phyloP scores from a whole-genome alignment of 1,140 invertebrate genomes.

The Drosophila equinoxialis region DNA sequence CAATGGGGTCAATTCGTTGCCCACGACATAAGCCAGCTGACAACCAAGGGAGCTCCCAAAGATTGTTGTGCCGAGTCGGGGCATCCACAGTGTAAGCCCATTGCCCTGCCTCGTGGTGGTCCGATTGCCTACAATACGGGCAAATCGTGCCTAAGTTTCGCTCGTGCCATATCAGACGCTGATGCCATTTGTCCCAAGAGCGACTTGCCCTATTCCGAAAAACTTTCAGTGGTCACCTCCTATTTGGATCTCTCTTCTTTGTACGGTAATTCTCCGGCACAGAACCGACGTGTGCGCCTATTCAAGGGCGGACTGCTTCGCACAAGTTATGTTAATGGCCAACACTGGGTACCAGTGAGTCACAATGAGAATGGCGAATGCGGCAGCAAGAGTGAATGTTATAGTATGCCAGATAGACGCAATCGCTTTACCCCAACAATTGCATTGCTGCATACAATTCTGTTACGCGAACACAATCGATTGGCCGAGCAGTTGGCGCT shows the following conservation, averaged over 20 bases:
- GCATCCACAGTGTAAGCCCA: slow-evolving; percentile 89
- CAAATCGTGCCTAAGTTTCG: slow-evolving; percentile 90
- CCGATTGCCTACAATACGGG: slow-evolving; percentile 87
- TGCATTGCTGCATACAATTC: slow-evolving; percentile 91
- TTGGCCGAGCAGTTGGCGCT: slow-evolving; percentile 88
- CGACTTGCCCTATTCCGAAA: slow-evolving; percentile 86
- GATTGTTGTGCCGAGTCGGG: slow-evolving; percentile 74
- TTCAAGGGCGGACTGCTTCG: slow-evolving; percentile 86
- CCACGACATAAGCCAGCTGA: slow-evolving; percentile 91
- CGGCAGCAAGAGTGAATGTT: slow-evolving; percentile 87
- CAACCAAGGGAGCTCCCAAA: slow-evolving; percentile 87
- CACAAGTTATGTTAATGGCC: slow-evolving; percentile 85
- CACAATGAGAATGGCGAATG: slow-evolving; percentile 87
- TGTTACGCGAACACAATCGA: slow-evolving; percentile 95
- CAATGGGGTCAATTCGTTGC: slow-evolving; percentile 94
- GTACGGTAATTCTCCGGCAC: slow-evolving; percentile 89
- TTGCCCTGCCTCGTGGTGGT: slow-evolving; percentile 91
- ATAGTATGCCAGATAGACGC: slow-evolving; percentile 89
- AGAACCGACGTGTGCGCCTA: slow-evolving; percentile 86
- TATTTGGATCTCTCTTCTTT: slow-evolving; percentile 93
- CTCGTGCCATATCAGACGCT: slow-evolving; percentile 88
- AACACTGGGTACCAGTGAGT: slow-evolving; percentile 87
- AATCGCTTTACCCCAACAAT: slow-evolving; percentile 93
- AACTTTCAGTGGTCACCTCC: slow-evolving; percentile 91
- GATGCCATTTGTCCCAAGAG: slow-evolving; percentile 87